A percentile compares a stretch with the other conserved stretches of the same genome.
Conservation (phyloP, 2,113 vertebrate genomes). For the Danionella cerebrum region DNA sequence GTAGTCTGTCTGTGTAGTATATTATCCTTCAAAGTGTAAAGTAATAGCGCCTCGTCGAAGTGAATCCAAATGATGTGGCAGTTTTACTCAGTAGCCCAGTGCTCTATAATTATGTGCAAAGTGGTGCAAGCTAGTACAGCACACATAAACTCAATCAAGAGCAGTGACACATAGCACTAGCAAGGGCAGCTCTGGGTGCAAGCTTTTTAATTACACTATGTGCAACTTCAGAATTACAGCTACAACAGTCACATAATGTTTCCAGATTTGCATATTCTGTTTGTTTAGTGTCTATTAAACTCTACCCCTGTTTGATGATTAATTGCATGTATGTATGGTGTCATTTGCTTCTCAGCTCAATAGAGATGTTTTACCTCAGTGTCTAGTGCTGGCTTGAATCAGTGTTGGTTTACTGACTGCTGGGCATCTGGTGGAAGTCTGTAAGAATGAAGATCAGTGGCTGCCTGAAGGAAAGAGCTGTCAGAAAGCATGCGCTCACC, state of each 20-base stretch:
- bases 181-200: not conserved
- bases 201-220: conserved; percentile 29
- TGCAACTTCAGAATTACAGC: conserved; percentile 23
- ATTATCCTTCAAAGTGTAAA: no score
- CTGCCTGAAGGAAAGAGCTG: conserved; percentile 1
- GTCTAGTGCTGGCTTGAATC: not conserved
- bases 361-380: not conserved
- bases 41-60: no score
- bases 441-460: not conserved
- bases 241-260: not conserved
- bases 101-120: no score
- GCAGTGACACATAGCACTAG: not conserved
- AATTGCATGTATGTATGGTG: not conserved
- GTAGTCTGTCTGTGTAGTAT: no score
- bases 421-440: conserved; percentile 1
- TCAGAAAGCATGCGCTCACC: not conserved
- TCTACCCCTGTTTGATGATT: conserved; percentile 7
- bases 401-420: not conserved
- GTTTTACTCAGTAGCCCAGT: no score
- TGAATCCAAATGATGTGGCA: no score
- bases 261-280: conserved; percentile 11
- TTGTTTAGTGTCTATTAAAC: conserved; percentile 27
- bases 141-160: not conserved
- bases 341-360: not conserved
- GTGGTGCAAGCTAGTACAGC: not conserved